Percentiles rank a stretch among this genome's conserved stretches.
Evolutionary conservation across 2,797 vertebrate species (phyloP).

Genomic region (Sebastes nivosus): DNA sequence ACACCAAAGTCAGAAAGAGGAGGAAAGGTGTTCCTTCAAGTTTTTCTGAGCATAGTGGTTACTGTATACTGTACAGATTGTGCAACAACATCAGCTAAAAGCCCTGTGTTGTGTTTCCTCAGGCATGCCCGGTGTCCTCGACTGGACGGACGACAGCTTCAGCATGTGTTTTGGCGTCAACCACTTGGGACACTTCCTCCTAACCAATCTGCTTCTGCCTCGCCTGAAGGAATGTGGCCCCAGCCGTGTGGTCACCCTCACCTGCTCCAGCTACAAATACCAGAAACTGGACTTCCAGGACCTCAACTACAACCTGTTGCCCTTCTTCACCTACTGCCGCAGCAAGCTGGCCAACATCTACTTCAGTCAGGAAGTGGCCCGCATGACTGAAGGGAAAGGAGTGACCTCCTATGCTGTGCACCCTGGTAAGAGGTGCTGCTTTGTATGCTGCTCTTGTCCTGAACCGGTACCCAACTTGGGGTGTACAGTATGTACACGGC

Average conservation of each 20-base stretch:
- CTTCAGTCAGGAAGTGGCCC: conserved; percentile 85
- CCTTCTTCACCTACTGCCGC: conserved; percentile 86
- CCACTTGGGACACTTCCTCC: conserved; percentile 87
- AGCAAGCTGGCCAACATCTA: conserved; percentile 88
- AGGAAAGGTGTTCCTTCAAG: not conserved
- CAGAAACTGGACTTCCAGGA: conserved; percentile 86
- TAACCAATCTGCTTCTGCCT: conserved; percentile 84
- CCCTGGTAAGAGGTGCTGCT: conserved; percentile 73
- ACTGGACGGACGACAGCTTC: conserved; percentile 86
- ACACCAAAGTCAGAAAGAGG: not conserved
- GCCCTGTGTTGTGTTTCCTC: not conserved
- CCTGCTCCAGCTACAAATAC: conserved; percentile 86
- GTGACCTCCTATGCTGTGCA: conserved; percentile 82
- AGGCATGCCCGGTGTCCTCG: conserved; percentile 84
- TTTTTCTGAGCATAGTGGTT: not conserved
- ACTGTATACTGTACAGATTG: not conserved
- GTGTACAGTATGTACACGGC: not conserved
- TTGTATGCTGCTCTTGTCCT: not conserved
- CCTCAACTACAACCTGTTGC: conserved; percentile 87
- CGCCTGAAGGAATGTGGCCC: conserved; percentile 81
- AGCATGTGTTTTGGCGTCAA: conserved; percentile 88
- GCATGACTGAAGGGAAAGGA: conserved; percentile 79
- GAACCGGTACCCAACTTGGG: not conserved
- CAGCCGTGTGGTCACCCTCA: conserved; percentile 83
- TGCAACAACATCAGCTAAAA: not conserved